Evolutionary conservation across 2,113 vertebrate species (phyloP).

Genomic region (Channa argus): DNA sequence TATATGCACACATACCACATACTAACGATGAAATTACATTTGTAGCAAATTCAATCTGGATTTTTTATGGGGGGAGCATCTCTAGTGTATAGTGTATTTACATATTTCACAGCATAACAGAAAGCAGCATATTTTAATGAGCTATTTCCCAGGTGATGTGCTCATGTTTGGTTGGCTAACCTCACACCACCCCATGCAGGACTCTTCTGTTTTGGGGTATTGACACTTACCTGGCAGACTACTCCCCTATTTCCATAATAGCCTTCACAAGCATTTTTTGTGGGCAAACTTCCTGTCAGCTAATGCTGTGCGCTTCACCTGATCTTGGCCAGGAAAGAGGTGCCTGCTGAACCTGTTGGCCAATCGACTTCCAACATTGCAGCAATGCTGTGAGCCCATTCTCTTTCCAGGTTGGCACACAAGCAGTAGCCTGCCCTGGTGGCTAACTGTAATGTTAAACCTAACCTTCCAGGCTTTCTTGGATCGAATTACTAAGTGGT

Average conservation of each 20-base stretch:
- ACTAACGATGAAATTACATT: slow-evolving; percentile 11
- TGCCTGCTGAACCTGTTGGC: slow-evolving; percentile 88
- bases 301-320: slow-evolving; percentile 83
- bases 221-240: slow-evolving; percentile 83
- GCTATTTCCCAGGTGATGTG: slow-evolving; percentile 48
- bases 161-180: slow-evolving; percentile 79
- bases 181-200: slow-evolving; percentile 81
- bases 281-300: slow-evolving; percentile 83
- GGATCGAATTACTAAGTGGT: slow-evolving; percentile 52
- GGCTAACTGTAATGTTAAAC: slow-evolving; percentile 56
- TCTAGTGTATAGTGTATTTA: slow-evolving; percentile 7
- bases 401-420: slow-evolving; percentile 83
- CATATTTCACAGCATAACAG: slow-evolving; percentile 75
- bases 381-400: slow-evolving; percentile 84
- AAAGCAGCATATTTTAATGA: slow-evolving; percentile 67
- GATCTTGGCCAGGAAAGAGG: slow-evolving; percentile 76
- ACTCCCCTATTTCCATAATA: slow-evolving; percentile 85
- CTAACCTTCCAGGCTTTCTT: slow-evolving; percentile 37
- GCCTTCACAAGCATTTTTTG: slow-evolving; percentile 82
- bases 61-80: slow-evolving; percentile 21
- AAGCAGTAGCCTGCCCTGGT: slow-evolving; percentile 74
- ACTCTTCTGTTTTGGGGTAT: slow-evolving; percentile 51
- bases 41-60: slow-evolving; percentile 19
- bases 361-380: slow-evolving; percentile 85
- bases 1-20: slow-evolving; percentile 19